Conservation (phyloP, 1,140 invertebrate genomes). For the Tetramorium alpestre region DNA sequence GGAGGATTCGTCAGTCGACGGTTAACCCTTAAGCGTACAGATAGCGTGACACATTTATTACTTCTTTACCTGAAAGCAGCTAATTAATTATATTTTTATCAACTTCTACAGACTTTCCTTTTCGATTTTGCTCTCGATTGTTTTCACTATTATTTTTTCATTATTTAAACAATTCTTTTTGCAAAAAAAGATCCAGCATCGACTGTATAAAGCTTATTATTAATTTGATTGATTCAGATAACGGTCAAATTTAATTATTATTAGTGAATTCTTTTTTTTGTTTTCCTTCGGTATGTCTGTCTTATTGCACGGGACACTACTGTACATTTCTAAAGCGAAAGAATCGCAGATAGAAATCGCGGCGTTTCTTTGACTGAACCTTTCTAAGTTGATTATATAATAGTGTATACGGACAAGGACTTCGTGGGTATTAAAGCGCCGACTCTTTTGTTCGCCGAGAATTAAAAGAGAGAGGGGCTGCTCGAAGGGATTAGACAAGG, state of each 20-base stretch:
- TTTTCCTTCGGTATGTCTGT: not conserved
- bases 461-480: slow-evolving; percentile 15
- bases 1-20: slow-evolving; percentile 60
- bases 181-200: no score
- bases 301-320: not conserved
- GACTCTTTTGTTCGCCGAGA: slow-evolving; percentile 38
- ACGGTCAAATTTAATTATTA: no score
- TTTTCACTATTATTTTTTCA: not conserved
- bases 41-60: not conserved
- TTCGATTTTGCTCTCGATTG: not conserved
- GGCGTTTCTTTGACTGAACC: slow-evolving; percentile 21
- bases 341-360: slow-evolving; percentile 34
- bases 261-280: no score
- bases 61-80: not conserved
- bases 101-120: not conserved
- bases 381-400: slow-evolving; percentile 48
- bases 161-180: not conserved
- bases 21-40: not conserved
- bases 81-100: not conserved
- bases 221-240: no score
- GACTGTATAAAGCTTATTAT: no score
- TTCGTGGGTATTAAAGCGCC: slow-evolving; percentile 5
- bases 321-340: not conserved
- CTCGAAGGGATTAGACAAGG: slow-evolving; percentile 33
- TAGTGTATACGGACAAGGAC: not conserved